phyloP scores from a whole-genome alignment of 2,797 vertebrate genomes.

The Chloroceryle amazona region DNA sequence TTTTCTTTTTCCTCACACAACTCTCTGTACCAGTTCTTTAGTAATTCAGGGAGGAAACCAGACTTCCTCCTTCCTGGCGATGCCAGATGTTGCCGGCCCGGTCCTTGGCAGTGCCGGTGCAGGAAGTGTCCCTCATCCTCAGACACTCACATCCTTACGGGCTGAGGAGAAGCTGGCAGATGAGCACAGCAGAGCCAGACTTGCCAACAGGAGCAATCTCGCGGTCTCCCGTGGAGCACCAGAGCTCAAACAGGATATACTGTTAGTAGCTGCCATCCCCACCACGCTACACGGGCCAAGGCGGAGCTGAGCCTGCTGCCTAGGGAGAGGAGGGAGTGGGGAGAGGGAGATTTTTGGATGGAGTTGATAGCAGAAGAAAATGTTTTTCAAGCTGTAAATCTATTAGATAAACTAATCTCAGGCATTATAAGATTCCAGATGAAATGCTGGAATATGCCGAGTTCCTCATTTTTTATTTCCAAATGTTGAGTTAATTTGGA shows the following conservation, averaged over 20 bases:
- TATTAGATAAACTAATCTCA: slow-evolving; percentile 61
- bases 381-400: slow-evolving; percentile 61
- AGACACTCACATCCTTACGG: slow-evolving; percentile 54
- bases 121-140: slow-evolving; percentile 67
- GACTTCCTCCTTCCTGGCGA: slow-evolving; percentile 73
- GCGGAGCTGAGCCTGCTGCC: background rate
- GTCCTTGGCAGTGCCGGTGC: background rate
- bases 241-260: background rate
- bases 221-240: background rate
- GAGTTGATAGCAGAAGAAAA: slow-evolving; percentile 64
- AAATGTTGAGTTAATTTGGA: slow-evolving; percentile 62
- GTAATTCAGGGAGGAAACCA: slow-evolving; percentile 78
- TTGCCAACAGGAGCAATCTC: slow-evolving; percentile 16
- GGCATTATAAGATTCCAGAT: slow-evolving; percentile 27
- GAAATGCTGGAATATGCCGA: slow-evolving; percentile 47
- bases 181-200: slow-evolving; percentile 31
- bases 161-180: slow-evolving; percentile 72
- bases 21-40: slow-evolving; percentile 42
- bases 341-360: slow-evolving; percentile 62
- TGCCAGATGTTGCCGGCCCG: slow-evolving; percentile 9
- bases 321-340: slow-evolving; percentile 10
- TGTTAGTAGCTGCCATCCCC: background rate
- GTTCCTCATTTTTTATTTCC: slow-evolving; percentile 39
- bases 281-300: background rate
- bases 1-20: background rate